These are phyloP conservation scores for Drosophila quinaria DNA, from an alignment of 2,888 invertebrate genomes.

Conservation along the genomic window DNA sequence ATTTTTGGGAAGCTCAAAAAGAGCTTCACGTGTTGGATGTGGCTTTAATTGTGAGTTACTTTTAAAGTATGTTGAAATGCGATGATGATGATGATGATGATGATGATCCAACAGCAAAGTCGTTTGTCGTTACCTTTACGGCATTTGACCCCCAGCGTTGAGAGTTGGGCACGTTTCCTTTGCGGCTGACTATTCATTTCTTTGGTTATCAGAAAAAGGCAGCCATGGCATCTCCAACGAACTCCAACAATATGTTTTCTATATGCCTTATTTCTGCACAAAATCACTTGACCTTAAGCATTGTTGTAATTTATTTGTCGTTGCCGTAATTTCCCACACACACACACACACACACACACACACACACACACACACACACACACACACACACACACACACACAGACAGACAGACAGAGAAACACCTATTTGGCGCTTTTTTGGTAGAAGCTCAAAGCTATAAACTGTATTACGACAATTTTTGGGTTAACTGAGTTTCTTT, in stretches of 20 bases:
- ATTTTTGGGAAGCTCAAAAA: conserved; percentile 47
- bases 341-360: conserved; percentile 52
- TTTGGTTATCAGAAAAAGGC: conserved; percentile 69
- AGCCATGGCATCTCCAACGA: conserved; percentile 42
- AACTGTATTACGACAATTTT: conserved; percentile 75
- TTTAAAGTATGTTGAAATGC: conserved; percentile 49
- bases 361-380: conserved; percentile 32
- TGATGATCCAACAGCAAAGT: conserved; percentile 67
- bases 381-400: conserved; percentile 57
- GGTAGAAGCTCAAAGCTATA: conserved; percentile 65
- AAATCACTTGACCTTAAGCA: conserved; percentile 79
- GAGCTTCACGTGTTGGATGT: conserved; percentile 45
- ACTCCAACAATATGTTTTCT: conserved; percentile 74
- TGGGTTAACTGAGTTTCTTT: conserved; percentile 53
- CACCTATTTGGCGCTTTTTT: conserved; percentile 22
- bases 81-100: conserved; percentile 61
- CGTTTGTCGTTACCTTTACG: conserved; percentile 75
- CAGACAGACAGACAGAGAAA: too few relatives aligned
- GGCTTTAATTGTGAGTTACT: conserved; percentile 12
- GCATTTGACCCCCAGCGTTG: conserved; percentile 78
- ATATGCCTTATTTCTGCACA: conserved; percentile 80
- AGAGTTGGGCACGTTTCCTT: conserved; percentile 73
- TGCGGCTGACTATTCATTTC: conserved; percentile 68
- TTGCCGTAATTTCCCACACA: conserved; percentile 75
- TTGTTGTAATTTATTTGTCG: conserved; percentile 81